Evolutionary conservation across 2,113 vertebrate genomes (phyloP).

Genomic region (Phoxinus phoxinus): DNA sequence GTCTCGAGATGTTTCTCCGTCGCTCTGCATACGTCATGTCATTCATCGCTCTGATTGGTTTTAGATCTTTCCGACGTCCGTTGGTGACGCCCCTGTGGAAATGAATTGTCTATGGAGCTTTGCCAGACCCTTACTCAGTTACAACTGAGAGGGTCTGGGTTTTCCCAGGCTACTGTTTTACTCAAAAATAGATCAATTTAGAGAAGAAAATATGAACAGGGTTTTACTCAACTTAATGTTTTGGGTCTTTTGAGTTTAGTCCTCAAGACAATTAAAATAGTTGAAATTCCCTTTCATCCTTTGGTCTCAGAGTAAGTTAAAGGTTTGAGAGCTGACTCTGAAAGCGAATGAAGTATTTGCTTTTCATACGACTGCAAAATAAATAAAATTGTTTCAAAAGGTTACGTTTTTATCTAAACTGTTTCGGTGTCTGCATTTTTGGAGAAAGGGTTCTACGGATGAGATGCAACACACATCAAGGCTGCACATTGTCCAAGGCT

Average conservation of each 20-base stretch:
- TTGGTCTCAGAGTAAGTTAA: neutral
- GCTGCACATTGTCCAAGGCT: conserved; percentile 26
- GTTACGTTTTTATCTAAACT: neutral
- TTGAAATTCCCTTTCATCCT: neutral
- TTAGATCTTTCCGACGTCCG: no score
- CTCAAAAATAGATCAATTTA: neutral
- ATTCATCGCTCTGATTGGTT: no score
- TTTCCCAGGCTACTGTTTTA: no score
- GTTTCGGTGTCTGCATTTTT: neutral
- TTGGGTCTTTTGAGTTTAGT: neutral
- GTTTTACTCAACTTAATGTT: neutral
- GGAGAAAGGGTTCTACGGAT: neutral
- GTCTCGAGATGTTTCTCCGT: no score
- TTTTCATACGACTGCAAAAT: neutral
- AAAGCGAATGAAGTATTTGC: conserved; percentile 6
- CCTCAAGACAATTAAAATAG: conserved; percentile 3
- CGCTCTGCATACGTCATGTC: no score
- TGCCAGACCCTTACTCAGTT: no score
- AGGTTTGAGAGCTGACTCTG: neutral
- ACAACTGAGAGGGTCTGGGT: no score
- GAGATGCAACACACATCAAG: conserved; percentile 4
- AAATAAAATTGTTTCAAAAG: conserved; percentile 20
- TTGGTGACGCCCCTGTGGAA: no score
- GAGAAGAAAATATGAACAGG: neutral
- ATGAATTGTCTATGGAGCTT: no score